Evolutionary conservation across 2,888 invertebrate species (phyloP), one percentile per base, ranked within the genome.

Genomic region (Neoitamus cyanurus): DNA sequence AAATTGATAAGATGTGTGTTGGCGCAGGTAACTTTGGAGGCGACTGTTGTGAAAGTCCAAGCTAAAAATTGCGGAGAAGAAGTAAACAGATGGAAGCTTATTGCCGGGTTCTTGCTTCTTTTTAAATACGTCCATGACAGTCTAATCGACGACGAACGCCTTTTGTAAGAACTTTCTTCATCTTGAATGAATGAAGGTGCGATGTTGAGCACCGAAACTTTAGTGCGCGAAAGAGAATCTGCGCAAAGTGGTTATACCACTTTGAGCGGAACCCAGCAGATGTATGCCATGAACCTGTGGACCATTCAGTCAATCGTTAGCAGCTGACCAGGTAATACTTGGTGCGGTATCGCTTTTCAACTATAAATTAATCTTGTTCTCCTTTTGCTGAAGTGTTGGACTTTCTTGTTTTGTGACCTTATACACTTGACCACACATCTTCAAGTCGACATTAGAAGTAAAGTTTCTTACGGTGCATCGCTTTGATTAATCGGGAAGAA

Each of bases 231-330:
- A 58, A 58, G 78, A 75, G 83, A 83, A 83, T 83, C 72, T 84
- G 80, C 83, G 83, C 77, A 77, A 84, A 85, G 85, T 83, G 78
- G 85, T 85, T 83, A 69, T 80, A 72, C 85, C 78, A 85, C 85
- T 85, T 85, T 15, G 42, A 85, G 37, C 83, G 69, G 77, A 30
- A 69, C 77, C 73, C 72, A 83, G 83, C 85, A 83, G 85, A 85
- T 83, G 78, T 80, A 80, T 80, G 78, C 78, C 78, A 80, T 80
- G 83, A 85, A 73, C 48, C 72, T 70, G 72, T 80, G 84, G 75
- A 84, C 84, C 84, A 77, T 84, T 84, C 84, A 84, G 84, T 84
- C 73, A 58, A 77, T 84, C 58, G 84, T 77, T 84, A 84, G 84
- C 84, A 48, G 84, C 84, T 84, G 77, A 75, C 73, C 84, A 73